These are phyloP conservation scores for Crotophaga sulcirostris DNA, from an alignment of 2,113 vertebrate genomes.

Conservation along the genomic window DNA sequence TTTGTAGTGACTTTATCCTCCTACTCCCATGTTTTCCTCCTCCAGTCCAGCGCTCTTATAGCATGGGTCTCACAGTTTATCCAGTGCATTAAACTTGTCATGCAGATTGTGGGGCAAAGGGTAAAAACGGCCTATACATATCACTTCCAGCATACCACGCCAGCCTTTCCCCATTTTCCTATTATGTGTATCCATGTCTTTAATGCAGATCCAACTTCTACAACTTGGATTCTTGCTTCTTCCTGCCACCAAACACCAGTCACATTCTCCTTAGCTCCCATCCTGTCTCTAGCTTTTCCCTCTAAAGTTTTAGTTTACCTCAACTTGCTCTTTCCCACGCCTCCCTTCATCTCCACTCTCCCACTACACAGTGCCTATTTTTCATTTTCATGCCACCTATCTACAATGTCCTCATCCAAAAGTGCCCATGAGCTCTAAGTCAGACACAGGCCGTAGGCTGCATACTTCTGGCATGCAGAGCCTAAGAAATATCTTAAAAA, in stretches of 20 bases:
- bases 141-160: neutral
- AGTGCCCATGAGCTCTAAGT: neutral
- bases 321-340: neutral
- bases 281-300: neutral
- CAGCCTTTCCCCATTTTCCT: neutral
- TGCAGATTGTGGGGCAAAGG: neutral
- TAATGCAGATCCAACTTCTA: neutral
- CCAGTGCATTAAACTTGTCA: neutral
- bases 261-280: neutral
- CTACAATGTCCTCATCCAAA: neutral
- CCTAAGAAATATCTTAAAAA: neutral
- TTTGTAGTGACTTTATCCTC: neutral
- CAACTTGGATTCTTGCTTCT: neutral
- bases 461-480: neutral
- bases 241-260: neutral
- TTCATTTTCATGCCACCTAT: neutral
- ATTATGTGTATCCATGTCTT: accelerated
- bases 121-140: neutral
- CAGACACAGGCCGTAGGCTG: neutral
- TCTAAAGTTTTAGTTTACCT: neutral
- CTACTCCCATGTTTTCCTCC: neutral
- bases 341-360: neutral
- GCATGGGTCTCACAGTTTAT: neutral
- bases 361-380: neutral
- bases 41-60: neutral